These are phyloP conservation scores for Colistium nudipinnis DNA, from an alignment of 2,113 vertebrate species.

Conservation along the genomic window DNA sequence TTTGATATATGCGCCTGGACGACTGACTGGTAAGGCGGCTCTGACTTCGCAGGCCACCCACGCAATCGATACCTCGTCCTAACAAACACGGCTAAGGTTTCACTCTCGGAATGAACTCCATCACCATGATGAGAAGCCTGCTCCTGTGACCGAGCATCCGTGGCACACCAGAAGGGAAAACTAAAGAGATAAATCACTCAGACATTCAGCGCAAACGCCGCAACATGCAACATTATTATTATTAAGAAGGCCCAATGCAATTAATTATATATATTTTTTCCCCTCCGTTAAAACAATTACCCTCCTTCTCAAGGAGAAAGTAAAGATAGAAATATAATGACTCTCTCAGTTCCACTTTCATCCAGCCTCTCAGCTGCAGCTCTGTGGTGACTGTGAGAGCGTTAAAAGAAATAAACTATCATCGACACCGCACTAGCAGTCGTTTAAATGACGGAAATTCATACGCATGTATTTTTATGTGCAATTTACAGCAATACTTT, in stretches of 20 bases:
- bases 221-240: constrained; percentile 25
- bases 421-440: constrained; percentile 13
- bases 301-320: constrained; percentile 40
- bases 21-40: constrained; percentile 59
- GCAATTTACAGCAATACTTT: neutral
- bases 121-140: neutral
- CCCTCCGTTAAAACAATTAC: constrained; percentile 58
- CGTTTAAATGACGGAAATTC: constrained; percentile 15
- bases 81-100: constrained; percentile 43
- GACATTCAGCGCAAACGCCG: neutral
- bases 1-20: constrained; percentile 42
- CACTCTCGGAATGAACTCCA: constrained; percentile 46
- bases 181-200: neutral
- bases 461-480: constrained; percentile 6
- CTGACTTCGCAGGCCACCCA: constrained; percentile 35
- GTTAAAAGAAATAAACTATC: constrained; percentile 40
- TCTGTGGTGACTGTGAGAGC: neutral
- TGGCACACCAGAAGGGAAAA: neutral
- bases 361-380: constrained; percentile 1
- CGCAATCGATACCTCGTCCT: constrained; percentile 56
- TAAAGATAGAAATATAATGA: constrained; percentile 59
- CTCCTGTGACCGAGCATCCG: neutral
- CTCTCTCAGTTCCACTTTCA: constrained; percentile 38
- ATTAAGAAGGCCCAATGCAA: constrained; percentile 51
- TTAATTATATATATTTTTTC: constrained; percentile 57